Base-by-base conservation (phyloP, 2,113 vertebrate genomes). In the Hypanus sabinus region DNA sequence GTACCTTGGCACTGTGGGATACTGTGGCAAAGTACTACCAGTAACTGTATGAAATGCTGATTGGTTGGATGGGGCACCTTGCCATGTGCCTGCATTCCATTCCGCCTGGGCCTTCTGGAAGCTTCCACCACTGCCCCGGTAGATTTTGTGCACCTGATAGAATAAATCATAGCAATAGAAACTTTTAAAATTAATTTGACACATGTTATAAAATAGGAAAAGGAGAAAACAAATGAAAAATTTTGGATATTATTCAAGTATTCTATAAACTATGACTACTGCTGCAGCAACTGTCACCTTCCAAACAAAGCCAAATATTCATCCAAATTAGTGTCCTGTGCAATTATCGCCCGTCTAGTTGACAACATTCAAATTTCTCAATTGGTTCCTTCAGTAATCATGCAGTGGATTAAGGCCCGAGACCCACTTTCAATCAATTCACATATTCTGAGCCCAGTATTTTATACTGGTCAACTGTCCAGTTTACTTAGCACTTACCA, bases 1-100 rank as follows among this genome's bases (percentile, higher is more conserved):
- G 83, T 99, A 99, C 95, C 95, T 99, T 90, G 98, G 98, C 90
- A 99, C 98, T 0, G 98, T 97, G 4, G 99, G 98, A 94, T 99
- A 99, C 94, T 99, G 97, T 0, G 99, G 99, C 94, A 99, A 96
- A 95, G 96, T 99, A 55, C 97, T 98, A n/a, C 99, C 98, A 0
- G 92, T 95, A 20, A 98, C 97, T 88, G 97, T 97, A 94, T 96
- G 98, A 95, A 97, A 98, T 75, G 97, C 98, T 0, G 97, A 98
- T 94, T 98, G 97, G 81, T 97, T 97, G 65, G 96, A 97, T 0
- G 98, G 96, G 0, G 98, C 97, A 2, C 96, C 97, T 95, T 97
- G 97, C 99, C 99, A 99, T 0, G 95, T 0, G 0, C 99, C 99
- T 0, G 96, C 96, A 95, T 95, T 97, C 98, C 98, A 99, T 96